phyloP scores from a whole-genome alignment of 2,797 vertebrate genomes.

The Spondyliosoma cantharus region DNA sequence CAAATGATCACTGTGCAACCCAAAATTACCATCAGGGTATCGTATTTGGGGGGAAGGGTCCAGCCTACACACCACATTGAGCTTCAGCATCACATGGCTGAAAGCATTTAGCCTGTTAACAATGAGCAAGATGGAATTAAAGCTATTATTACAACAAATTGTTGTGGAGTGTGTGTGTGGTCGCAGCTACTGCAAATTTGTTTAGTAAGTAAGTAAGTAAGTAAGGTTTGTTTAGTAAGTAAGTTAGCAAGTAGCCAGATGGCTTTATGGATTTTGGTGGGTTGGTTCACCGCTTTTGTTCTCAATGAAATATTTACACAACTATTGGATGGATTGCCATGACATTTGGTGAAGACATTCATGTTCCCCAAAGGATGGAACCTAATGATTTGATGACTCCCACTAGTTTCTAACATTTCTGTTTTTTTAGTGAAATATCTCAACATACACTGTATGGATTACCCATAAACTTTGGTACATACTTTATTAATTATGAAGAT shows the following conservation, averaged over 20 bases:
- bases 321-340: neutral
- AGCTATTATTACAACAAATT: neutral
- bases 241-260: too few relatives aligned
- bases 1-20: conserved; percentile 11
- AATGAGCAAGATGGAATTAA: neutral
- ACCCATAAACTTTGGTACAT: neutral
- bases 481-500: too few relatives aligned
- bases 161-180: too few relatives aligned
- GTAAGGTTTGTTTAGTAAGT: too few relatives aligned
- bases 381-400: neutral
- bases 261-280: neutral
- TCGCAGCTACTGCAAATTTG: too few relatives aligned
- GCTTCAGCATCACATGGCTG: conserved; percentile 1
- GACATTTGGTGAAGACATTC: neutral
- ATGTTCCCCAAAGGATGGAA: neutral
- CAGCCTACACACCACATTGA: neutral
- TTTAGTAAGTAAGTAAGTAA: too few relatives aligned
- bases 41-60: neutral
- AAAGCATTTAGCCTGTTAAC: neutral
- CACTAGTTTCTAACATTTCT: neutral
- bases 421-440: neutral
- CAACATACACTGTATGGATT: neutral
- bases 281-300: neutral
- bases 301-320: neutral
- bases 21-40: neutral